phyloP scores from a whole-genome alignment of 2,797 vertebrate genomes.

The Loris lydekkerianus region DNA sequence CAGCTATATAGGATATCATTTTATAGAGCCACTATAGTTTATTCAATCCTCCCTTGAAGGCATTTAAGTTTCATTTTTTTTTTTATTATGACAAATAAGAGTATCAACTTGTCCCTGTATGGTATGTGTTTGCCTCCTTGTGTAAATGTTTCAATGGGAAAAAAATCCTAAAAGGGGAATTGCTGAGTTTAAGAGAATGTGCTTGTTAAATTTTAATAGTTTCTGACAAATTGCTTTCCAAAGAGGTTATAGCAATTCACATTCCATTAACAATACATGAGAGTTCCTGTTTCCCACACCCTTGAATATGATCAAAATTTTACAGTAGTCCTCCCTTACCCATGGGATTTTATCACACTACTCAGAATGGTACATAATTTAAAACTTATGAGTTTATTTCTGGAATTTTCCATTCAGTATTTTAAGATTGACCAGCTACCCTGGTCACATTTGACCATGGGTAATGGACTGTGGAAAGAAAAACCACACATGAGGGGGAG shows the following conservation, averaged over 20 bases:
- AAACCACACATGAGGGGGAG: not conserved
- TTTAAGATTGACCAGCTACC: not conserved
- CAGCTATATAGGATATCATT: not conserved
- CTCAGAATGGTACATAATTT: not conserved
- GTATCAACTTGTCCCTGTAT: too few species aligned
- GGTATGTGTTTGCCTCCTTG: not conserved
- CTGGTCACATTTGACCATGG: not conserved
- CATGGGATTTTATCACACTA: not conserved
- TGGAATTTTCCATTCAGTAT: not conserved
- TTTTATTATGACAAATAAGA: constrained; percentile 41
- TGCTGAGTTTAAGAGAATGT: constrained; percentile 45
- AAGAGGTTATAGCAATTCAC: constrained; percentile 14
- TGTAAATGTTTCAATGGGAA: constrained; percentile 27
- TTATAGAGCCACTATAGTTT: not conserved
- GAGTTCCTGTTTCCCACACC: not conserved
- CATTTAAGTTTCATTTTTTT: constrained; percentile 37
- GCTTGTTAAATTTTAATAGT: constrained; percentile 49
- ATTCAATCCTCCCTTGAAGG: not conserved
- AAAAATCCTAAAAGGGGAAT: constrained; percentile 35
- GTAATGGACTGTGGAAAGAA: not conserved
- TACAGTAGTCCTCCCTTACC: not conserved
- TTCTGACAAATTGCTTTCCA: constrained; percentile 50
- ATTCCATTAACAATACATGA: constrained; percentile 2
- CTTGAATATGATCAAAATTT: constrained; percentile 28
- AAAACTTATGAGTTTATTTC: not conserved